phyloP scores from a whole-genome alignment of 1,140 invertebrate genomes.

The Philopotamus ludificatus region DNA sequence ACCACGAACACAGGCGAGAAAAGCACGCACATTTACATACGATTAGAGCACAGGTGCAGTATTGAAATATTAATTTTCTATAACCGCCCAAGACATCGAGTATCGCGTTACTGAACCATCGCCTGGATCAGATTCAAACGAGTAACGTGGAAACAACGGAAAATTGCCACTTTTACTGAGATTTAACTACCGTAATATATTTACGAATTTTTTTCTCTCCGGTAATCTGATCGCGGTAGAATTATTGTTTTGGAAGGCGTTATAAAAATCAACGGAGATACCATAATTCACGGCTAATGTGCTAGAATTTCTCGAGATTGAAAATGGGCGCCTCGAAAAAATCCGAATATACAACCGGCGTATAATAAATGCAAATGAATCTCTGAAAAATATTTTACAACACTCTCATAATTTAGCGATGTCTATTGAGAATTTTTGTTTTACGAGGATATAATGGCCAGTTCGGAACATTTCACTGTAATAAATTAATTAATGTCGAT shows the following conservation, averaged over 20 bases:
- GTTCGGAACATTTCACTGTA: background rate
- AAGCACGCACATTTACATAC: slow-evolving; percentile 25
- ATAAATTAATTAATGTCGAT: background rate
- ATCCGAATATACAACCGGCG: too few relatives aligned
- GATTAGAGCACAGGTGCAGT: slow-evolving; percentile 28
- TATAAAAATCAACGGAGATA: too few relatives aligned
- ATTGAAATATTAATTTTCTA: slow-evolving; percentile 30
- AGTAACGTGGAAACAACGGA: background rate
- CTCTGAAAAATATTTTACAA: too few relatives aligned
- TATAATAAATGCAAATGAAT: too few relatives aligned
- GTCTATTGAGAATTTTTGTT: background rate
- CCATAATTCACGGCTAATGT: too few relatives aligned
- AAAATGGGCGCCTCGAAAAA: too few relatives aligned
- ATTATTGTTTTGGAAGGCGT: too few relatives aligned
- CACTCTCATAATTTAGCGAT: too few relatives aligned
- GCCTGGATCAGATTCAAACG: slow-evolving; percentile 17
- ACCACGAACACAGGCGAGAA: background rate
- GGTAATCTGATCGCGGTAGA: too few relatives aligned
- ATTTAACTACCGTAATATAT: too few relatives aligned
- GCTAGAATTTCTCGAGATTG: too few relatives aligned
- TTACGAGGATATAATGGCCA: background rate
- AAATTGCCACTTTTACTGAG: slow-evolving; percentile 1
- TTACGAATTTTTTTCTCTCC: background rate
- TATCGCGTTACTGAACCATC: too few relatives aligned
- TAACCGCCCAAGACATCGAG: slow-evolving; percentile 2